These are phyloP conservation scores for Mystacornis crossleyi DNA, from an alignment of 2,113 vertebrate species.

Conservation along the genomic window DNA sequence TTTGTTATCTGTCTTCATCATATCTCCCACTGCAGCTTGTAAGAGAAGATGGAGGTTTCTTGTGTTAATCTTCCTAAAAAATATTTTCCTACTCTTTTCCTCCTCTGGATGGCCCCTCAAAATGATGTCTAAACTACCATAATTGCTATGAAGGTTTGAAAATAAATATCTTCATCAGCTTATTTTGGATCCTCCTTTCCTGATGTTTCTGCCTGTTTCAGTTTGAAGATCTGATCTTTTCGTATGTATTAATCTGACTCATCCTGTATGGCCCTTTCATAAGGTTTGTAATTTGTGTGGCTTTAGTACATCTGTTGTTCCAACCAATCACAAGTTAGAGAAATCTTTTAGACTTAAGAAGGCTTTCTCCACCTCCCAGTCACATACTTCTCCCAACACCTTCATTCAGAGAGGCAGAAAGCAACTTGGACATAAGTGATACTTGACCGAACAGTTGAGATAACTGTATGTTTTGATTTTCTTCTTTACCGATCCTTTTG, in stretches of 20 bases:
- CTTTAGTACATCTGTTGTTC: neutral
- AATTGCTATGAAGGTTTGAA: neutral
- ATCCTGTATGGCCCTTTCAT: neutral
- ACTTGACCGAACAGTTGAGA: neutral
- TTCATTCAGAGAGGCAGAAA: neutral
- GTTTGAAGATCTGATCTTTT: neutral
- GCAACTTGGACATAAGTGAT: neutral
- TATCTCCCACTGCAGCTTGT: neutral
- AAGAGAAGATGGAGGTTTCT: neutral
- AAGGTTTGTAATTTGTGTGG: neutral
- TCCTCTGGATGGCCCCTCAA: neutral
- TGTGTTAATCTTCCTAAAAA: neutral
- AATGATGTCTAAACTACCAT: neutral
- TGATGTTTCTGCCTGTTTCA: neutral
- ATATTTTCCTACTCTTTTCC: neutral
- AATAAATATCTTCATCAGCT: neutral
- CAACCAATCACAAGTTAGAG: neutral
- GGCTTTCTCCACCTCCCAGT: neutral
- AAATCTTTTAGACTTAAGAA: neutral
- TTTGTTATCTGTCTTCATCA: neutral
- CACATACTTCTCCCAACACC: neutral
- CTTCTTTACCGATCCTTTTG: neutral
- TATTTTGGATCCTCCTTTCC: neutral
- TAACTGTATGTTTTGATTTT: neutral
- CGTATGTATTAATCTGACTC: neutral